These are phyloP conservation scores for Trididemnum miniatum DNA, from an alignment of 23 tunicate genomes.

Conservation along the genomic window DNA sequence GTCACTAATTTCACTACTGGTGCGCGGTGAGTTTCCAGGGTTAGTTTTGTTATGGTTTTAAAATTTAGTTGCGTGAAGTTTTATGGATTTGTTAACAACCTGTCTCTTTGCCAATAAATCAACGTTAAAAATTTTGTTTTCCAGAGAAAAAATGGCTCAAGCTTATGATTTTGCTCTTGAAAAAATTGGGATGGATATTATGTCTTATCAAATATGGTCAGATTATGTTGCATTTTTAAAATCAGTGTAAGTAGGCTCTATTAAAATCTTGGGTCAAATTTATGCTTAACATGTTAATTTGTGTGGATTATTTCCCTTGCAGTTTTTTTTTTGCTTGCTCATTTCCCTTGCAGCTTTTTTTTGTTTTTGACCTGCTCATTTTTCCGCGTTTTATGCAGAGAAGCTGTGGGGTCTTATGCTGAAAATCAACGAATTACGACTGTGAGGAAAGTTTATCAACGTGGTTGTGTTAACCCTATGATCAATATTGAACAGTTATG, in stretches of 20 bases:
- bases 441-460: conserved; percentile 82
- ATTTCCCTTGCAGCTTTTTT: not conserved
- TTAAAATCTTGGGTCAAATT: too few relatives aligned
- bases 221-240: conserved; percentile 87
- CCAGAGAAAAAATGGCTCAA: conserved; percentile 94
- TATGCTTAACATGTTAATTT: too few relatives aligned
- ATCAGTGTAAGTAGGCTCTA: conserved; percentile 86
- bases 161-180: conserved; percentile 99
- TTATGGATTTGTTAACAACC: too few relatives aligned
- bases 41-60: too few relatives aligned
- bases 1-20: too few relatives aligned
- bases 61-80: too few relatives aligned
- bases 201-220: conserved; percentile 88
- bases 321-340: not conserved
- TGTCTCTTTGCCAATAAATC: too few relatives aligned
- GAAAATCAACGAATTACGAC: conserved; percentile 94
- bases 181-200: conserved; percentile 97
- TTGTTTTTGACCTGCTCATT: not conserved
- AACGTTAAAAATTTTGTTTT: too few relatives aligned
- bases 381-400: conserved; percentile 39
- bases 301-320: too few relatives aligned
- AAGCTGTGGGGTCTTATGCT: conserved; percentile 90
- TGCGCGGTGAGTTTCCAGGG: too few relatives aligned
- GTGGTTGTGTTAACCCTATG: conserved; percentile 95
- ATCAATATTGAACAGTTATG: conserved; percentile 91